Evolutionary conservation across 2,113 vertebrate genomes (phyloP).

Genomic region (Scomber japonicus): DNA sequence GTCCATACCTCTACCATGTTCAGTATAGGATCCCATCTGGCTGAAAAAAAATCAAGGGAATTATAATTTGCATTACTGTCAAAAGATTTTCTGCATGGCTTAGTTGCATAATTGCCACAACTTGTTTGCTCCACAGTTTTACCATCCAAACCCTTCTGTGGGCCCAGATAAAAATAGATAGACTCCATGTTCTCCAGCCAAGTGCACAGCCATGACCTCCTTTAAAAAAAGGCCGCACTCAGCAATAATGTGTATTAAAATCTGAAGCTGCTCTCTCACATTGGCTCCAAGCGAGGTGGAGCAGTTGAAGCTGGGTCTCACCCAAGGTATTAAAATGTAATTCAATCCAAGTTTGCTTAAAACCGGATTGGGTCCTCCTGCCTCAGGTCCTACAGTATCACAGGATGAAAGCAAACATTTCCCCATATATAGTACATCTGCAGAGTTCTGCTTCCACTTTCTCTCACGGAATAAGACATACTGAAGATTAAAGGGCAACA

Average conservation of each 20-base stretch:
- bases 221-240: conserved; percentile 60
- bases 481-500: conserved; percentile 14
- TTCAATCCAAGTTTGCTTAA: conserved; percentile 42
- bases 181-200: conserved; percentile 61
- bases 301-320: conserved; percentile 36
- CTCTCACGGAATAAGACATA: conserved; percentile 7
- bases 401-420: conserved; percentile 23
- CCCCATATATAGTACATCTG: not conserved
- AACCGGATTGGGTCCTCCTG: conserved; percentile 13
- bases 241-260: conserved; percentile 74
- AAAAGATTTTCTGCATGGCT: conserved; percentile 71
- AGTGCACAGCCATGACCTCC: conserved; percentile 58
- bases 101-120: conserved; percentile 64
- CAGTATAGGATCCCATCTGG: conserved; percentile 41
- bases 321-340: conserved; percentile 44
- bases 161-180: conserved; percentile 71
- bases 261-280: conserved; percentile 41
- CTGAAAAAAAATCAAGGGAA: conserved; percentile 20
- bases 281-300: conserved; percentile 41
- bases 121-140: conserved; percentile 74
- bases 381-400: conserved; percentile 9
- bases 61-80: conserved; percentile 65
- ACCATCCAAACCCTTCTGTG: conserved; percentile 52
- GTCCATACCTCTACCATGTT: conserved; percentile 3
- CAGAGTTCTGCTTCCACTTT: not conserved